Percentiles rank a stretch among this genome's conserved stretches.
These are phyloP conservation scores for Notarius lentiginosus DNA, from an alignment of 2,113 vertebrate species.

Conservation along the genomic window DNA sequence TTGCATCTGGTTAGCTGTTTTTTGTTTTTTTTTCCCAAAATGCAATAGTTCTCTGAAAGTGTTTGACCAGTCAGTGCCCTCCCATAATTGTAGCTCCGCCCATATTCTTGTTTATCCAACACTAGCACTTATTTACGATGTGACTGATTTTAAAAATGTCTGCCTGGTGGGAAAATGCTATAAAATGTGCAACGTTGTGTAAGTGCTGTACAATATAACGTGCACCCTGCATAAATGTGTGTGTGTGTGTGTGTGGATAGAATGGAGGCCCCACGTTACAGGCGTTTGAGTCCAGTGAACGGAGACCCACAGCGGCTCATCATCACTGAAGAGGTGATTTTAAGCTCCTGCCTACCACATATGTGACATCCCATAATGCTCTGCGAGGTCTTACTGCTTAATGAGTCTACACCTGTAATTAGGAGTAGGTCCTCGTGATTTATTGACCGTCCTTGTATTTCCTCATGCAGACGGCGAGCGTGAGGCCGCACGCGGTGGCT, in stretches of 20 bases:
- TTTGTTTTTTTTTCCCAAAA: neutral
- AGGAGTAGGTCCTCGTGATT: neutral
- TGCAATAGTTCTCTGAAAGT: neutral
- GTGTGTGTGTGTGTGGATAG: constrained; percentile 63
- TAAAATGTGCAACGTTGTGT: neutral
- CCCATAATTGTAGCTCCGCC: neutral
- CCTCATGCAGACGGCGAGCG: constrained; percentile 77
- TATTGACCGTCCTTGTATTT: neutral
- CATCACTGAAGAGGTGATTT: constrained; percentile 87
- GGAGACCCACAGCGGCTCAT: constrained; percentile 83
- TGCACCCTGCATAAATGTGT: neutral
- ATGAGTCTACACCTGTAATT: neutral
- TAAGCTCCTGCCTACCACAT: neutral
- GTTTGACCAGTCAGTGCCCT: neutral
- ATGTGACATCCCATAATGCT: neutral
- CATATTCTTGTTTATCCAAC: neutral
- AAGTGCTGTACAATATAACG: neutral
- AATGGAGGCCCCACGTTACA: constrained; percentile 83
- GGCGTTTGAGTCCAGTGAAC: constrained; percentile 76
- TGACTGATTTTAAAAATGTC: neutral
- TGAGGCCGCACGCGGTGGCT: constrained; percentile 89
- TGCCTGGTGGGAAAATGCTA: neutral
- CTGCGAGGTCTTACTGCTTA: neutral
- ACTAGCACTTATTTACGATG: neutral
- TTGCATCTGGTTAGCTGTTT: neutral